Evolutionary conservation across 2,888 invertebrate genomes (phyloP), one percentile per base, ranked within the genome.

Genomic region (Tenthredo distinguenda): DNA sequence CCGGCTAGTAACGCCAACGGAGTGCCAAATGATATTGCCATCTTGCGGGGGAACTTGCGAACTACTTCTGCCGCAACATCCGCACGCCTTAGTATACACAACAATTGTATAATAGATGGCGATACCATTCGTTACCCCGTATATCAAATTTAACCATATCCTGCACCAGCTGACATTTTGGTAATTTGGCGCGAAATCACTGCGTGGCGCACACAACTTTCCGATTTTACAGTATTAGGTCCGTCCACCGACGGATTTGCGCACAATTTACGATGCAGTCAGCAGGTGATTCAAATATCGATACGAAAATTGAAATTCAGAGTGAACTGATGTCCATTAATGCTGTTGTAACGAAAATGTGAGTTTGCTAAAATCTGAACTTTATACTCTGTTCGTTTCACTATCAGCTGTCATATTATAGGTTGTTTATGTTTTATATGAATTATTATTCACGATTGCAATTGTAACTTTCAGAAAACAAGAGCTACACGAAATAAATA

Each of bases 401-500:
- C 31, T 12, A n/a, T 15, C 34, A 15, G 6, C n/a, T 77, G n/a
- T 31, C 9, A 9, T 18, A 72, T 12, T 55, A 55, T 55, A 55
- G 7, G 0, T 10, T 81, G 26, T 62, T 21, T 15, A 37, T 21
- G 40, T 26, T 62, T 55, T 18, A 71, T n/a, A 10, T 84, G 34
- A 55, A 43, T 84, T 37, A 31, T 71, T n/a, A 40, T 26, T 3
- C 5, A 71, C 12, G 37, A 26, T 47, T 74, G 18, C 21, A 18
- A 71, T 26, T 12, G 18, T 31, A 84, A 72, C 85, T 87, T 87
- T 2, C 74, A 91, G 91, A 86, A 89, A 88, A 21, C 86, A 82
- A 43, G 91, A 91, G 84, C 72, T 92, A 26, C 71, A 81, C 0
- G 34, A 79, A 31, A 90, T 91, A 62, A 88, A 89, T 10, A 86